Evolutionary conservation across 2,888 invertebrate genomes (phyloP).

Genomic region (Catocala fraxini): DNA sequence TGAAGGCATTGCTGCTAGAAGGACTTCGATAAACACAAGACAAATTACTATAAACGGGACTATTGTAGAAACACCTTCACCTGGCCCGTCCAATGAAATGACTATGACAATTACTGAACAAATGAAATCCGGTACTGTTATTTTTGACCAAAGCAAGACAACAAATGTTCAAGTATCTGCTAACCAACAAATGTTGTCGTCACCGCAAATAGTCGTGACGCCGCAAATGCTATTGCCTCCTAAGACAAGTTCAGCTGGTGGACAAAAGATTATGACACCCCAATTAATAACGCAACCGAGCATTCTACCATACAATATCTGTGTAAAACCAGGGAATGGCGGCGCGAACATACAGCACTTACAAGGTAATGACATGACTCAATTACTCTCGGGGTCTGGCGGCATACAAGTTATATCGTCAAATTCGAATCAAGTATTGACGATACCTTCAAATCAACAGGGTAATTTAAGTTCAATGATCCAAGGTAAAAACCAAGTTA

Average conservation of each 20-base stretch:
- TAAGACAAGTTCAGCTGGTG: conserved; percentile 74
- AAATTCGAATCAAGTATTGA: conserved; percentile 83
- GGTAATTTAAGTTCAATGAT: conserved; percentile 74
- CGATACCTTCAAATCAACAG: conserved; percentile 79
- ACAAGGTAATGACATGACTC: conserved; percentile 81
- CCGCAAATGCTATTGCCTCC: conserved; percentile 84
- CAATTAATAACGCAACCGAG: conserved; percentile 83
- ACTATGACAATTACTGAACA: conserved; percentile 85
- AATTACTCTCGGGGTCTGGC: conserved; percentile 77
- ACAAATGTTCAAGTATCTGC: conserved; percentile 82
- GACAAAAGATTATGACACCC: conserved; percentile 78
- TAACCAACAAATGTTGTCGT: conserved; percentile 80
- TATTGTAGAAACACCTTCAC: conserved; percentile 86
- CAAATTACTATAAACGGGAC: conserved; percentile 86
- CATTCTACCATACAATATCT: conserved; percentile 82
- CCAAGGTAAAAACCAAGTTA: conserved; percentile 80
- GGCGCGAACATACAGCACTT: conserved; percentile 78
- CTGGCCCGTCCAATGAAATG: conserved; percentile 83
- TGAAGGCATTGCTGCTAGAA: conserved; percentile 81
- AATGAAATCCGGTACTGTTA: conserved; percentile 83
- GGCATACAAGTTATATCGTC: conserved; percentile 86
- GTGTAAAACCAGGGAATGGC: conserved; percentile 80
- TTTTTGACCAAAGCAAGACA: conserved; percentile 82
- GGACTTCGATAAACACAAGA: conserved; percentile 84
- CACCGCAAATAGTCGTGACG: conserved; percentile 84